Evolutionary conservation across 2,797 vertebrate genomes (phyloP), one percentile per base, ranked within the genome.

Genomic region (Cossypha dichroa): DNA sequence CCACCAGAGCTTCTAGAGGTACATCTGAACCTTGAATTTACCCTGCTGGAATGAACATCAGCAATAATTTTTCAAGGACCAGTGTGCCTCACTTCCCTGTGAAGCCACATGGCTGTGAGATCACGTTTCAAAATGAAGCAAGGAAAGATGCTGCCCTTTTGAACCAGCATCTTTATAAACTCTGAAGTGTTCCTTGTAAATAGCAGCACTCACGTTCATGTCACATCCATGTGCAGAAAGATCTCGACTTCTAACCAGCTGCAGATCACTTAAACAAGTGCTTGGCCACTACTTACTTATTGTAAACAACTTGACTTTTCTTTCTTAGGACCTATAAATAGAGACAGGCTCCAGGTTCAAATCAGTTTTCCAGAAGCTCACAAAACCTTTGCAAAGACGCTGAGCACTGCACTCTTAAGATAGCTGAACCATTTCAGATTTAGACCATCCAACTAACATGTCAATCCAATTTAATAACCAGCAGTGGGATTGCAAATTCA

Each of bases 401-500:
- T 51, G 33, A 90, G 28, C 26, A 29, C 18, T 54, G 15, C 14
- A 22, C 15, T 48, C 12, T 36, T 33, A 23, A 72, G 29, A 52
- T 4, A 64, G 10, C 11, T 43, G 45, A 63, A 82, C n/a, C 46
- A 41, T 85, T 78, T 90, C 34, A 51, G 43, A 66, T 59, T 60
- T 59, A 59, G 38, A 48, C 25, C 33, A 89, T 51, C 17, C 5
- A 4, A 66, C 70, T 58, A 40, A 59, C 58, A 62, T 34, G 17
- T 11, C 29, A 64, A 16, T 46, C 23, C 49, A 49, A 66, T 34
- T 77, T 52, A 72, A 40, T 64, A 81, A 76, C 9, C 11, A 79
- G 43, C 28, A 66, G 15, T 40, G 21, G 11, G 10, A 67, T 52
- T 0, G 0, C 1, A 4, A 82, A 55, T 78, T 43, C 40, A 21